Evolutionary conservation across 2,113 vertebrate genomes (phyloP).

Genomic region (Calidris pygmaea): DNA sequence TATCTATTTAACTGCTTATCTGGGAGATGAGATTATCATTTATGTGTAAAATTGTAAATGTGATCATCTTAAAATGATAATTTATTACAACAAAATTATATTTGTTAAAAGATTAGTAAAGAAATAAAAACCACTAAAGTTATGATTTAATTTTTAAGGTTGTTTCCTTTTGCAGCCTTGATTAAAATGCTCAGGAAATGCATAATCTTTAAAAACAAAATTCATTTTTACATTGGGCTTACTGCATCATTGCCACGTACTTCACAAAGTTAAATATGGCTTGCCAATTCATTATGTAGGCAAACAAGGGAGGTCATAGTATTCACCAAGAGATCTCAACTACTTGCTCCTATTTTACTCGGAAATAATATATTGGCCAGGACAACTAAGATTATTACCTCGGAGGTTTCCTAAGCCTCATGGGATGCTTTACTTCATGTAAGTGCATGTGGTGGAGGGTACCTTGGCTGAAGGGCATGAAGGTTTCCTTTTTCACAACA

Average conservation of each 20-base stretch:
- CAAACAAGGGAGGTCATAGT: neutral
- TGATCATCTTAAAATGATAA: neutral
- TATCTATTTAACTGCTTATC: conserved; percentile 46
- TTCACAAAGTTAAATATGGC: neutral
- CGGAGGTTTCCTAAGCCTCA: neutral
- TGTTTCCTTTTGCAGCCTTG: neutral
- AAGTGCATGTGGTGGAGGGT: neutral
- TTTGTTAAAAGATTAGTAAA: neutral
- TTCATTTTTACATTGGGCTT: neutral
- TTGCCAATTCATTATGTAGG: neutral
- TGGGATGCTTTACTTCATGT: neutral
- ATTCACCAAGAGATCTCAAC: neutral
- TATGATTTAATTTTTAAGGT: neutral
- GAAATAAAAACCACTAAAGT: neutral
- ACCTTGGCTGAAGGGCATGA: neutral
- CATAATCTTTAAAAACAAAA: neutral
- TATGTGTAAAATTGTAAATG: neutral
- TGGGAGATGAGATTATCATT: neutral
- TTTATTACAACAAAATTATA: neutral
- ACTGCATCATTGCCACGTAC: neutral
- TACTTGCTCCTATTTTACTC: neutral
- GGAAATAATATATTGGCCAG: neutral
- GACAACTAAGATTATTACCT: neutral
- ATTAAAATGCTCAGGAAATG: neutral
- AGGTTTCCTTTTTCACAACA: neutral